Percentiles rank a stretch among this genome's conserved stretches.
Conservation (phyloP, 1,140 invertebrate species). For the Drosophila albomicans region DNA sequence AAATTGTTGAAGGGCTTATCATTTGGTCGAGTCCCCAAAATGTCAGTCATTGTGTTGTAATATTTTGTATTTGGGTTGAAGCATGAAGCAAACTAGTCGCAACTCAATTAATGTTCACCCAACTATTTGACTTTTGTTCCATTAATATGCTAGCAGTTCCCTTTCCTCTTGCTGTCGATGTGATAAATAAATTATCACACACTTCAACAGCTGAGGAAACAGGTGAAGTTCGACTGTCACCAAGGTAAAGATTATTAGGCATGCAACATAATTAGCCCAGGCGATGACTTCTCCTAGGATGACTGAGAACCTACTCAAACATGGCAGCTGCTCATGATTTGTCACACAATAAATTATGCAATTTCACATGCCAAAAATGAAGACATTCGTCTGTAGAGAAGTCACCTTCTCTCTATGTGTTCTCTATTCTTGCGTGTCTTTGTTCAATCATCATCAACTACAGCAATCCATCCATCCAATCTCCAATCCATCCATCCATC, state of each 20-base stretch:
- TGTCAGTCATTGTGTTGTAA: constrained; percentile 23
- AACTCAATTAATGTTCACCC: constrained; percentile 1
- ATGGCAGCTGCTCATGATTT: constrained; percentile 64
- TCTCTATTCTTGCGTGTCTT: constrained; percentile 69
- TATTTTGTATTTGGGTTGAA: constrained; percentile 10
- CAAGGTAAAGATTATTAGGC: constrained; percentile 35
- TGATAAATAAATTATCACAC: constrained; percentile 50
- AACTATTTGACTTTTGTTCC: constrained; percentile 25
- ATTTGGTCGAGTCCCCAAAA: not conserved
- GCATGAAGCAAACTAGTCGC: not conserved
- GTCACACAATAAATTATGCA: constrained; percentile 83
- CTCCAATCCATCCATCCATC: constrained; percentile 10
- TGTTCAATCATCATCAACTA: constrained; percentile 78
- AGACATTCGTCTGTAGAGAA: constrained; percentile 38
- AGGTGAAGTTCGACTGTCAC: constrained; percentile 25
- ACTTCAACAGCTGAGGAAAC: constrained; percentile 35
- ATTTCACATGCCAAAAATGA: constrained; percentile 76
- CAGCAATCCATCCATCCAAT: constrained; percentile 35
- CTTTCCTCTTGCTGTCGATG: constrained; percentile 14
- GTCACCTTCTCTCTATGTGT: constrained; percentile 13
- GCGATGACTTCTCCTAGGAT: constrained; percentile 34
- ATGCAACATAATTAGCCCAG: constrained; percentile 66
- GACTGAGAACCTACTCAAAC: not conserved
- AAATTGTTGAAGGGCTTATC: not conserved
- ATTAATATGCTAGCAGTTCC: constrained; percentile 30